Evolutionary conservation across 2,113 vertebrate species (phyloP), one percentile per base, ranked within the genome.

Genomic region (Oreotragus oreotragus): DNA sequence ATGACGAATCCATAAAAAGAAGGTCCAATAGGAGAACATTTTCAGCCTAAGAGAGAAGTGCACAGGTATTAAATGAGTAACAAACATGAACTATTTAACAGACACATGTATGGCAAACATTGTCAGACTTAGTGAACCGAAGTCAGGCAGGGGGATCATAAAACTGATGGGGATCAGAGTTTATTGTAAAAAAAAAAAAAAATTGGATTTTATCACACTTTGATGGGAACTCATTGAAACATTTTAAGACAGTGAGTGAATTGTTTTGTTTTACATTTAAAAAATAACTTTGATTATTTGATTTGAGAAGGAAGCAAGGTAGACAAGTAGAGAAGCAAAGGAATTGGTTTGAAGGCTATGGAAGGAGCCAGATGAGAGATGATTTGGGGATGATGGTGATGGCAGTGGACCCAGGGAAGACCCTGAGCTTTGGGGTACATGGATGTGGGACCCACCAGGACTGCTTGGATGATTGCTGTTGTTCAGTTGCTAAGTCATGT

Each of bases 391-490:
- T n/a, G 17, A 8, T 7, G 30, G 11, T 2, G 2, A 5, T 5
- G 12, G 53, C 2, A 36, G 8, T 7, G 16, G 51, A 43, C 21
- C 15, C 36, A 33, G 4, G 23, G 53, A 76, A 30, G 53, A 5
- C 51, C 7, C 0, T 1, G 28, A 14, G 5, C 1, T 3, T 12
- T 21, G 2, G 16, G 25, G 28, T 6, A 11, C n/a, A 1, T 25
- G 43, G 12, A 6, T 12, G 39, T 8, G 45, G 23, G 1, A 2
- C 2, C 19, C 43, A 10, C 7, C 16, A 2, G 0, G 16, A 9
- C 39, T 6, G 7, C 4, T 7, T 7, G 23, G 39, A 6, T 0
- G 12, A 36, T 70, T 70, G n/a, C 4, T 36, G 19, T 21, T 36
- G 19, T 23, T 70, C n/a, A 36, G n/a, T 36, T 70, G n/a, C 64